phyloP scores from a whole-genome alignment of 2,888 invertebrate genomes.

The Nipponacmea schrenckii region DNA sequence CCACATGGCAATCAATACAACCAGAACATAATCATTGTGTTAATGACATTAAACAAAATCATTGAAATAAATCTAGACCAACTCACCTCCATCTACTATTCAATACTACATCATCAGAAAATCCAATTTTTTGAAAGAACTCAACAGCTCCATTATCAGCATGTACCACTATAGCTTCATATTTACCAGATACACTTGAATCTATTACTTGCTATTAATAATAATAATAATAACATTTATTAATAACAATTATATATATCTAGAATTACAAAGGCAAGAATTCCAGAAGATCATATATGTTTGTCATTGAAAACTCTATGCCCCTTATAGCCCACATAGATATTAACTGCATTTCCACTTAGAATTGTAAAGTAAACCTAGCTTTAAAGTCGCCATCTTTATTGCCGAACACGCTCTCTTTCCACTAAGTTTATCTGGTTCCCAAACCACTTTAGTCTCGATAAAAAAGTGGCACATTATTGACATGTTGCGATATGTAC shows the following conservation, averaged over 20 bases:
- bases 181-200: conserved; percentile 64
- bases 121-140: conserved; percentile 67
- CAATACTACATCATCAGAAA: conserved; percentile 67
- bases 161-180: conserved; percentile 68
- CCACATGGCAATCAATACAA: background rate
- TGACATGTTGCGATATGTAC: too few relatives aligned
- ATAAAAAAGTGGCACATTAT: too few relatives aligned
- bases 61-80: too few relatives aligned
- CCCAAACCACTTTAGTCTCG: too few relatives aligned
- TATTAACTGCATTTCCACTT: too few relatives aligned
- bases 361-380: too few relatives aligned
- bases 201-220: conserved; percentile 63
- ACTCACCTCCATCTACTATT: conserved; percentile 67
- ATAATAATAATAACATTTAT: conserved; percentile 19
- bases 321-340: too few relatives aligned
- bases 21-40: too few relatives aligned
- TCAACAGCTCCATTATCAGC: conserved; percentile 66
- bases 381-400: too few relatives aligned
- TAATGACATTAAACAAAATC: too few relatives aligned
- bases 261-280: background rate
- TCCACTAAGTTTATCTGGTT: too few relatives aligned
- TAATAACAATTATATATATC: background rate
- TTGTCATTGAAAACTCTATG: background rate
- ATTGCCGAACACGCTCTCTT: too few relatives aligned
- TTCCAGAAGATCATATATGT: background rate